Conservation (phyloP, 2,113 vertebrate species). For the Otocyon megalotis region DNA sequence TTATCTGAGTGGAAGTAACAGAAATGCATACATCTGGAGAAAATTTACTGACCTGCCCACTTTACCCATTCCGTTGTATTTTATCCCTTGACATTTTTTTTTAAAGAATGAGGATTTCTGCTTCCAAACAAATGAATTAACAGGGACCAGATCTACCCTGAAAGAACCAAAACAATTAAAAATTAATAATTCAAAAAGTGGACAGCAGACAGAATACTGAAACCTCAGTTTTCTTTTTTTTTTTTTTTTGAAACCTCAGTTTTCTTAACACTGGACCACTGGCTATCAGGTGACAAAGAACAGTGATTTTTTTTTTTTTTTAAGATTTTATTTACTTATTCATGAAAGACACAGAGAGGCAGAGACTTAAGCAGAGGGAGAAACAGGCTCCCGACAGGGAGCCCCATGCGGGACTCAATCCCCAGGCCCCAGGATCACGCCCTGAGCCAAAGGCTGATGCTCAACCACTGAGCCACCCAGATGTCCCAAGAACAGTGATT, state of each 20-base stretch:
- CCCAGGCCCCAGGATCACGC: too few relatives aligned
- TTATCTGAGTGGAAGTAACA: neutral
- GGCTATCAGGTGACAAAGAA: neutral
- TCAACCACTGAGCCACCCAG: too few relatives aligned
- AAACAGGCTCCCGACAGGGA: too few relatives aligned
- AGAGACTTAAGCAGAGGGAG: too few relatives aligned
- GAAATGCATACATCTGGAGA: neutral
- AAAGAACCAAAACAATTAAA: neutral
- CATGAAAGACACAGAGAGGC: too few relatives aligned
- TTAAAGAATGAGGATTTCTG: neutral
- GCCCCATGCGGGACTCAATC: too few relatives aligned
- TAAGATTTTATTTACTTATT: too few relatives aligned
- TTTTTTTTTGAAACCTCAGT: neutral
- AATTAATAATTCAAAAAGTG: neutral
- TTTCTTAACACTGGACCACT: neutral
- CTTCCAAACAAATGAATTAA: neutral
- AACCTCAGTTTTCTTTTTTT: neutral
- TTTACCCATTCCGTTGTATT: neutral
- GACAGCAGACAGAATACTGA: neutral
- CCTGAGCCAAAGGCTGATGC: too few relatives aligned
- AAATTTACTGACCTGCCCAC: neutral
- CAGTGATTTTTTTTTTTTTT: neutral
- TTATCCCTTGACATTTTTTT: neutral
- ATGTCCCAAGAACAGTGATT: neutral
- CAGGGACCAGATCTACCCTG: neutral